Conservation (phyloP, 2,113 vertebrate genomes). For the Catharus bicknelli region DNA sequence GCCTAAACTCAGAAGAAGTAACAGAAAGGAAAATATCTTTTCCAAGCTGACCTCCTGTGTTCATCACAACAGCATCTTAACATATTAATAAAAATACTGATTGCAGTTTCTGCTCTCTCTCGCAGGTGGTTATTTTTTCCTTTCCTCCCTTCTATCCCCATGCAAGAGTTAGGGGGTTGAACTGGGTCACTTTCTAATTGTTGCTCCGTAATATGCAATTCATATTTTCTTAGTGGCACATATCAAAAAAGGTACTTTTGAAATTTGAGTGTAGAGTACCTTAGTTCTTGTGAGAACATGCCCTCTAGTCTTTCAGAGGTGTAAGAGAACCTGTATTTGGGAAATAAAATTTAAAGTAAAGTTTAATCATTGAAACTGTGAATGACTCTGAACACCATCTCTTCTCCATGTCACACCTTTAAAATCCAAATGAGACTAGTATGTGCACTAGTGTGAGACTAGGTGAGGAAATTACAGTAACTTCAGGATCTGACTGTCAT, state of each 20-base stretch:
- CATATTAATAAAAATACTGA: neutral
- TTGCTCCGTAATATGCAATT: neutral
- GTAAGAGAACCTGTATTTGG: neutral
- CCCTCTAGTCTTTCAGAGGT: neutral
- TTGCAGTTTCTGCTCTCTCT: neutral
- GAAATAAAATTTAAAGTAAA: neutral
- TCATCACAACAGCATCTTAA: neutral
- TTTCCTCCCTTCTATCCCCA: neutral
- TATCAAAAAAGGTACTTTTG: neutral
- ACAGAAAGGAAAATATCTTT: neutral
- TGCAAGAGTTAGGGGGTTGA: neutral
- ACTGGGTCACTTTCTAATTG: neutral
- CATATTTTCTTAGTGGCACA: neutral
- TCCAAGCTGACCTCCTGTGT: neutral
- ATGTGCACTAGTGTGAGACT: neutral
- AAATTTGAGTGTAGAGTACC: neutral
- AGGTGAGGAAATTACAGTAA: neutral
- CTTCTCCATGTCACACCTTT: neutral
- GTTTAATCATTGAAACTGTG: neutral
- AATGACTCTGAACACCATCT: rapidly evolving
- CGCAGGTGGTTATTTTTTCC: rapidly evolving
- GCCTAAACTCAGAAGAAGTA: neutral
- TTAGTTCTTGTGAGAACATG: neutral
- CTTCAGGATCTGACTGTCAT: neutral
- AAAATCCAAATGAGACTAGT: neutral